Conservation (phyloP, 2,113 vertebrate genomes). For the Lophura nycthemera region DNA sequence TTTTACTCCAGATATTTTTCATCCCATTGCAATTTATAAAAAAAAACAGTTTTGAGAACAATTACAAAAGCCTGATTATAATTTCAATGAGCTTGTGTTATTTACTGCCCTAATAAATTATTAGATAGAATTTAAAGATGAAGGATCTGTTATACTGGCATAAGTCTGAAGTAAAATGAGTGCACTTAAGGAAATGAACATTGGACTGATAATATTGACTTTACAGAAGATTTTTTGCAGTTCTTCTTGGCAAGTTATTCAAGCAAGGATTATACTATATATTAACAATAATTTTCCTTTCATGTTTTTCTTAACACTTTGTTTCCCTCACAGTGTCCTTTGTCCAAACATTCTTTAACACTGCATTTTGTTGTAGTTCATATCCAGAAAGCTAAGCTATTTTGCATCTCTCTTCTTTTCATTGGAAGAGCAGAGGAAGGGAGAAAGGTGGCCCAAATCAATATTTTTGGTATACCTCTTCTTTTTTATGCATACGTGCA, state of each 20-base stretch:
- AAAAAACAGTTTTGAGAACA: neutral
- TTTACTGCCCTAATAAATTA: neutral
- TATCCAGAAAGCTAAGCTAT: neutral
- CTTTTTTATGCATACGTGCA: neutral
- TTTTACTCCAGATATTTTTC: neutral
- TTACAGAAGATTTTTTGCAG: neutral
- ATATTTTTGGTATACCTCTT: neutral
- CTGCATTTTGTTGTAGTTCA: neutral
- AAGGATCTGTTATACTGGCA: neutral
- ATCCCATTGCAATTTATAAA: neutral
- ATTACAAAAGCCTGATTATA: neutral
- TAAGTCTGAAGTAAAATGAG: neutral
- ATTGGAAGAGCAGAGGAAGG: neutral
- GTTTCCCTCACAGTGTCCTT: neutral
- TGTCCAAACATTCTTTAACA: neutral
- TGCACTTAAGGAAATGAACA: neutral
- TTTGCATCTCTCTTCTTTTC: neutral
- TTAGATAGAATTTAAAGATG: neutral
- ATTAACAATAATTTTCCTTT: neutral
- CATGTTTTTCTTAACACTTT: neutral
- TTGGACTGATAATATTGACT: neutral
- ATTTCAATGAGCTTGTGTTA: neutral
- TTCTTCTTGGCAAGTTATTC: neutral
- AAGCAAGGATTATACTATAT: neutral
- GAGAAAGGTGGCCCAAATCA: neutral